Evolutionary conservation across 2,888 invertebrate genomes (phyloP).

Genomic region (Amblyjoppa fuscipennis): DNA sequence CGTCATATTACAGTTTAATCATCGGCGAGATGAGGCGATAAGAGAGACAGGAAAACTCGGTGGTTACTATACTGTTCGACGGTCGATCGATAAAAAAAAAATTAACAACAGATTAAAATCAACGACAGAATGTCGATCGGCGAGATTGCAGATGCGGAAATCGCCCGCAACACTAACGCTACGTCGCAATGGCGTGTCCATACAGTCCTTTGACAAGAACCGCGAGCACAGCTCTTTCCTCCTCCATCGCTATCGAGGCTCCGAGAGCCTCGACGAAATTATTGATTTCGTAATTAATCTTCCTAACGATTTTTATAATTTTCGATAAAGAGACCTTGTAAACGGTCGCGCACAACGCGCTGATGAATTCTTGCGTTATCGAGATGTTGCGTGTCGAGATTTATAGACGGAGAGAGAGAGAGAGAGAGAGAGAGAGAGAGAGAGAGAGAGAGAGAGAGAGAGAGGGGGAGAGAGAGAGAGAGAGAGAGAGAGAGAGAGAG

Average conservation of each 20-base stretch:
- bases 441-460: background rate
- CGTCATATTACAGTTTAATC: conserved; percentile 4
- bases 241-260: background rate
- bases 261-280: background rate
- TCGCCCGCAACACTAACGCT: background rate
- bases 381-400: background rate
- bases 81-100: conserved; percentile 24
- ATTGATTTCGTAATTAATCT: background rate
- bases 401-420: background rate
- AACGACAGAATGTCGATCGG: conserved; percentile 35
- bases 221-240: too few relatives aligned
- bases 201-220: background rate
- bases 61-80: background rate
- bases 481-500: too few relatives aligned
- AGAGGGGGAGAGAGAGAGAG: too few relatives aligned
- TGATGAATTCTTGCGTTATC: conserved; percentile 2
- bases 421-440: background rate
- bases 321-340: background rate
- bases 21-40: background rate
- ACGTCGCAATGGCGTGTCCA: background rate
- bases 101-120: conserved; percentile 37
- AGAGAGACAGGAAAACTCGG: conserved; percentile 31
- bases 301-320: background rate
- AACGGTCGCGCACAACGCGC: background rate
- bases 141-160: background rate